Conservation (phyloP, 2,888 invertebrate species). For the Quadroppia sp. region DNA sequence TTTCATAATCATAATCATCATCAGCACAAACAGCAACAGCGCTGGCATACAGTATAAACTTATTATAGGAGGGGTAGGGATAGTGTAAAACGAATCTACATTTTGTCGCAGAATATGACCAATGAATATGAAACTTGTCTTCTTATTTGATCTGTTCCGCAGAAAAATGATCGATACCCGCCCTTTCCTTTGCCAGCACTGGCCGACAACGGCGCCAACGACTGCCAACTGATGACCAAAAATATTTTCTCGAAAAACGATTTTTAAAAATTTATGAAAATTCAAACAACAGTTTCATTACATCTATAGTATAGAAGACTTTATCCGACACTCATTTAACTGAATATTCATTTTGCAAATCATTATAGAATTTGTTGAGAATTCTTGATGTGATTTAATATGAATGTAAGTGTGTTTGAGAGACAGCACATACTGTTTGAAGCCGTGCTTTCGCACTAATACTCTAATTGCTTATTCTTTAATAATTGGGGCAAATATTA, state of each 20-base stretch:
- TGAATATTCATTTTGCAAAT: too few species aligned
- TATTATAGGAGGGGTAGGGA: not conserved
- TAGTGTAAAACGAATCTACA: not conserved
- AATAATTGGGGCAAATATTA: not conserved
- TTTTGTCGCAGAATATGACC: not conserved
- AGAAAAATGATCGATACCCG: conserved; percentile 24
- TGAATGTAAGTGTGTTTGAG: too few species aligned
- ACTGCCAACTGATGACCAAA: too few species aligned
- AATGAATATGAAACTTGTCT: conserved; percentile 1
- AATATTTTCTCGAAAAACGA: too few species aligned
- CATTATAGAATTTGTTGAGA: too few species aligned
- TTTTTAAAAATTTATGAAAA: too few species aligned
- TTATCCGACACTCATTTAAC: not conserved
- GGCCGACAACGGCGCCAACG: conserved; percentile 26
- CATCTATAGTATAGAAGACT: too few species aligned
- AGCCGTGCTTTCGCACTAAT: conserved; percentile 6
- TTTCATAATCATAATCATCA: conserved; percentile 16
- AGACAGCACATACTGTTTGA: conserved; percentile 17
- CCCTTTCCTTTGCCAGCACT: not conserved
- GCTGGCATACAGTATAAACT: too few species aligned
- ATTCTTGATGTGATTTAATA: too few species aligned
- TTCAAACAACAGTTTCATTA: too few species aligned
- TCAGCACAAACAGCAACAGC: not conserved
- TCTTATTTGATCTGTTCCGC: conserved; percentile 24
- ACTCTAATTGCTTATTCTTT: not conserved